Conservation (phyloP, 2,888 invertebrate genomes). For the Clitarchus hookeri region DNA sequence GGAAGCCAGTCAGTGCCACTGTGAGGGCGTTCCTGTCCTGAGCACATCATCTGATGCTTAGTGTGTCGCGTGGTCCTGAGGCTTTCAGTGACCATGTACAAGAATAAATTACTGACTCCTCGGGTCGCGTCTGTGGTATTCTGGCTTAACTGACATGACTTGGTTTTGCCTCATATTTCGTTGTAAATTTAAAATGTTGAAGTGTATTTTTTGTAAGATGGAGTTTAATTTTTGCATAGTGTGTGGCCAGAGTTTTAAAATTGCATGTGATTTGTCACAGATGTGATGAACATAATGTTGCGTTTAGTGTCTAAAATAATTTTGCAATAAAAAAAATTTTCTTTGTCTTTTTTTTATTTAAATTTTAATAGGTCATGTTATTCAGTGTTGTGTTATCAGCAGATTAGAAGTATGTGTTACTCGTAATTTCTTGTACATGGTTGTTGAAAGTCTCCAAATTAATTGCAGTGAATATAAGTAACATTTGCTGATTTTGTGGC, state of each 20-base stretch:
- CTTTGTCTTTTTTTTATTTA: no score
- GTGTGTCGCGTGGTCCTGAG: not conserved
- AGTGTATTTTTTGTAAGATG: no score
- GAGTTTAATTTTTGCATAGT: no score
- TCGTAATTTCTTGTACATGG: not conserved
- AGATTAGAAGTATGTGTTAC: no score
- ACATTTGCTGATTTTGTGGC: not conserved
- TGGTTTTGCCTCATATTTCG: not conserved
- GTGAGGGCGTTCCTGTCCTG: conserved; percentile 67
- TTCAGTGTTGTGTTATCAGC: no score
- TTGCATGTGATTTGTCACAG: no score
- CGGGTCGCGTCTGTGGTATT: not conserved
- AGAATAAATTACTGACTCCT: not conserved
- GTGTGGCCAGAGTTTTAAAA: no score
- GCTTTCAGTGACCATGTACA: not conserved
- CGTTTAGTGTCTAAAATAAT: no score
- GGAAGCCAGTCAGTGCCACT: conserved; percentile 70
- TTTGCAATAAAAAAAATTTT: no score
- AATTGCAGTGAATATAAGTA: not conserved
- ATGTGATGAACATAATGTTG: no score
- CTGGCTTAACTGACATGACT: conserved; percentile 3
- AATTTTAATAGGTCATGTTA: no score
- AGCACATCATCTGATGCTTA: conserved; percentile 24
- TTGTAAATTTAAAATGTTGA: no score
- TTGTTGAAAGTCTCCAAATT: not conserved